Base-by-base conservation (phyloP, 2,113 vertebrate genomes). In the Anser brachyrhynchus region DNA sequence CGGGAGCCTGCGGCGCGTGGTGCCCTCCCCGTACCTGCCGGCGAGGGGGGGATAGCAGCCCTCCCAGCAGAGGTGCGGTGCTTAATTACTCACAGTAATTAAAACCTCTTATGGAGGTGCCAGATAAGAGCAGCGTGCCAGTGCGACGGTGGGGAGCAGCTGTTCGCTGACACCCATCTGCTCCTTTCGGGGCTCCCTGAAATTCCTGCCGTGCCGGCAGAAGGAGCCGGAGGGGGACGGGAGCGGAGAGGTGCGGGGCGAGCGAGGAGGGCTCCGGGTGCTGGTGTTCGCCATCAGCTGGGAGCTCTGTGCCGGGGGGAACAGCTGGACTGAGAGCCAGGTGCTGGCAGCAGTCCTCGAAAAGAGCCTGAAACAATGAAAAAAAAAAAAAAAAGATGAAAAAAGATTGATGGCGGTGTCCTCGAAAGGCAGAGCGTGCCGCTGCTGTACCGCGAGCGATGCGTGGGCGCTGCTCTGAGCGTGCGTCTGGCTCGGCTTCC, bases 31-130 rank as follows among this genome's bases (percentile, higher is more conserved):
- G 3, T 44, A 66, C 90, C 95, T 74, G 64, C 12, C 74, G 75
- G 85, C 0, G 2, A 4, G 23, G 44, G 55, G 55, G 55, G 70
- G 59, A 29, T 29, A 54, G 37, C 54, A 13, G 14, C 55, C 37
- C 37, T 90, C 90, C 95, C 79, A 2, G 11, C 4, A 41, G 81
- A 76, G 54, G 21, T 10, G 89, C 91, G 21, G 90, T 51, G 78
- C 92, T 88, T 96, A 95, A 96, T 97, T 95, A 71, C 44, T 46
- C 35, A 2, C 4, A 8, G 51, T 90, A 95, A 96, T 92, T 96
- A 92, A 88, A 93, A 8, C 55, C 93, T 81, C 51, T 84, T 12
- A 6, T 0, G 84, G 91, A 91, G 84, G 93, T 91, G 87, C 46
- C 4, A 6, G 86, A 3, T 35, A 13, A 58, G 84, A 91, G 91